These are phyloP conservation scores for Orthosia gracilis DNA, from an alignment of 2,888 invertebrate species.

Conservation along the genomic window DNA sequence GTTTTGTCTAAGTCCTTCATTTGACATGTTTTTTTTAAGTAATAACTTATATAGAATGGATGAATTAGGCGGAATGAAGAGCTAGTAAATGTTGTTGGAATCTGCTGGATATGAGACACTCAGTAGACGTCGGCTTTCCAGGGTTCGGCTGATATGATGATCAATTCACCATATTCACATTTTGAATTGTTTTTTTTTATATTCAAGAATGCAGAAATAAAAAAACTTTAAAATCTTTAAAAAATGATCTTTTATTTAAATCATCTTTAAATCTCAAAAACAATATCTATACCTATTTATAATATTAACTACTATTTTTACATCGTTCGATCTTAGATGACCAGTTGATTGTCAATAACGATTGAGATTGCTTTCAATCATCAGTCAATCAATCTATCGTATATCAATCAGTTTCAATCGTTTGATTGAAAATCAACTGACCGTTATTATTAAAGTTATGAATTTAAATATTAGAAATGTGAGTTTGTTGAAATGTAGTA, in stretches of 20 bases:
- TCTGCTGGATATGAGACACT: too few relatives aligned
- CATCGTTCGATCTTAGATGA: constrained; percentile 48
- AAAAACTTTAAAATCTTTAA: constrained; percentile 57
- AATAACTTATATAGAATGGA: too few relatives aligned
- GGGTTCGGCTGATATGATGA: too few relatives aligned
- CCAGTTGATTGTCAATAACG: constrained; percentile 37
- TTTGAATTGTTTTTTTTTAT: not conserved
- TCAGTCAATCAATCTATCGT: constrained; percentile 29
- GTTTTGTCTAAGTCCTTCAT: too few relatives aligned
- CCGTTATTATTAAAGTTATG: constrained; percentile 51
- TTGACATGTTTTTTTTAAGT: too few relatives aligned
- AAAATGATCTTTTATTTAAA: constrained; percentile 81
- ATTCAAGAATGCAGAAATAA: not conserved
- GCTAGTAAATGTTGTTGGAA: not conserved
- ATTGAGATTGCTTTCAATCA: constrained; percentile 36
- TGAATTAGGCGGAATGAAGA: too few relatives aligned
- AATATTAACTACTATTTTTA: constrained; percentile 62
- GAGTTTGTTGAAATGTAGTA: constrained; percentile 60
- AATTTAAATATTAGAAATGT: constrained; percentile 63
- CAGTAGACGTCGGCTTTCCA: too few relatives aligned
- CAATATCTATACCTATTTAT: constrained; percentile 72
- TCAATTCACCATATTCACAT: too few relatives aligned
- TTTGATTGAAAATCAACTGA: constrained; percentile 44
- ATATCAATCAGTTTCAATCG: constrained; percentile 34
- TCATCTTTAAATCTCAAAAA: constrained; percentile 79